phyloP scores from a whole-genome alignment of 2,888 invertebrate genomes.

The Macaria liturata region DNA sequence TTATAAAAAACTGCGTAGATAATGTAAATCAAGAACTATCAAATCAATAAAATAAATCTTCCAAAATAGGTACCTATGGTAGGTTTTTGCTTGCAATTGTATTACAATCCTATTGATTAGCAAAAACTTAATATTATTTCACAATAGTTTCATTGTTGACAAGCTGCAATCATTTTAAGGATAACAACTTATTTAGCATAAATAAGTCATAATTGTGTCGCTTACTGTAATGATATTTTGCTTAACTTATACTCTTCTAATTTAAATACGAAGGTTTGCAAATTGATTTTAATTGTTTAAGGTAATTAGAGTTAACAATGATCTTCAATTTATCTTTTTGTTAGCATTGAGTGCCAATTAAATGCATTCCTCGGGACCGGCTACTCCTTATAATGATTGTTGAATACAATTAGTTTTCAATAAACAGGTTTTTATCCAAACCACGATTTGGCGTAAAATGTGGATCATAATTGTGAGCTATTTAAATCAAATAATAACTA shows the following conservation, averaged over 20 bases:
- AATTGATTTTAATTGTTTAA: slow-evolving; percentile 23
- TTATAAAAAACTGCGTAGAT: no score
- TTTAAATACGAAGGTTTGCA: slow-evolving; percentile 14
- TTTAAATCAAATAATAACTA: no score
- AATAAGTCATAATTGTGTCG: slow-evolving; percentile 1
- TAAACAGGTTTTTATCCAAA: not conserved
- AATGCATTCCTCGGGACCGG: slow-evolving; percentile 13
- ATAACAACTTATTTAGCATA: slow-evolving; percentile 12
- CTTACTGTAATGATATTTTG: slow-evolving; percentile 1
- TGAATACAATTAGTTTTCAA: not conserved
- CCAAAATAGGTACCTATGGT: no score
- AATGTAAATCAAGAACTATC: no score
- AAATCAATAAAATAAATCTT: no score
- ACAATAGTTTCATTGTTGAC: not conserved
- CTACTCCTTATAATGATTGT: slow-evolving; percentile 2
- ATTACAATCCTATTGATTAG: no score
- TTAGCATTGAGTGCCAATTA: slow-evolving; percentile 13
- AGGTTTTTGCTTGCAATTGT: no score
- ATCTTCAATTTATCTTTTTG: slow-evolving; percentile 23
- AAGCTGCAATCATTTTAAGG: slow-evolving; percentile 2
- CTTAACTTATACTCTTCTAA: not conserved
- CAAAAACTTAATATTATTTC: no score
- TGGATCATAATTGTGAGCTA: no score
- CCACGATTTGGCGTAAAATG: no score
- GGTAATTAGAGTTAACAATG: slow-evolving; percentile 30